These are phyloP conservation scores for Cottus gobio DNA, from an alignment of 2,113 vertebrate genomes.

Conservation along the genomic window DNA sequence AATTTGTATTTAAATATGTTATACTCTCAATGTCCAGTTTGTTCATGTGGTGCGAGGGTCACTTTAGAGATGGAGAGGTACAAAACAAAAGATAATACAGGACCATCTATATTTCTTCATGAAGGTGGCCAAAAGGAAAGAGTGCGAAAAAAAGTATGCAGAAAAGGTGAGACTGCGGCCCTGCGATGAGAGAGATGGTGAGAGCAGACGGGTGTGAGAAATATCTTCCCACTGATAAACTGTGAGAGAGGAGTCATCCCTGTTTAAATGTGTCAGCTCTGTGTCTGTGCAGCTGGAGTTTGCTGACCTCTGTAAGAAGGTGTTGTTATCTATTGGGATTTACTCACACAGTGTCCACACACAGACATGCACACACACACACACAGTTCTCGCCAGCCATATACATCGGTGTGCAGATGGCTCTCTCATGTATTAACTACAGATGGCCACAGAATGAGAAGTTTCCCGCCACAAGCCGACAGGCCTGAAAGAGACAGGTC, in stretches of 20 bases:
- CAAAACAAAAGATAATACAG: background rate
- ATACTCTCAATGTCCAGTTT: background rate
- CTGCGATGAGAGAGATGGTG: constrained; percentile 52
- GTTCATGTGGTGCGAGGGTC: background rate
- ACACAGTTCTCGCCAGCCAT: background rate
- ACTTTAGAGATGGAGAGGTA: background rate
- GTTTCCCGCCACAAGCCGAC: constrained; percentile 7
- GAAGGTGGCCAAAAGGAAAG: background rate
- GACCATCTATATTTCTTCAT: background rate
- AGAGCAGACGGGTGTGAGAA: constrained; percentile 43
- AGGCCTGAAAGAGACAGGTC: constrained; percentile 24
- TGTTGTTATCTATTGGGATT: constrained; percentile 61
- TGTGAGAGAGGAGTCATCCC: constrained; percentile 45
- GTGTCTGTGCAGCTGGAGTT: constrained; percentile 58
- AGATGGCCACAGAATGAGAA: constrained; percentile 44
- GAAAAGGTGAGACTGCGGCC: constrained; percentile 43
- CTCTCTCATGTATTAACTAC: constrained; percentile 44
- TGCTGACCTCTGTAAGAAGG: constrained; percentile 62
- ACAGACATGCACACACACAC: constrained; percentile 20
- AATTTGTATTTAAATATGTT: constrained; percentile 30
- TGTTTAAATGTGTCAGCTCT: constrained; percentile 71
- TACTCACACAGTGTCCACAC: constrained; percentile 21
- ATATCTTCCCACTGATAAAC: constrained; percentile 57
- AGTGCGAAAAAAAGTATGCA: constrained; percentile 16
- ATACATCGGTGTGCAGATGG: constrained; percentile 29